phyloP scores from a whole-genome alignment of 2,888 invertebrate species.

The Dicranocentrus wangi region DNA sequence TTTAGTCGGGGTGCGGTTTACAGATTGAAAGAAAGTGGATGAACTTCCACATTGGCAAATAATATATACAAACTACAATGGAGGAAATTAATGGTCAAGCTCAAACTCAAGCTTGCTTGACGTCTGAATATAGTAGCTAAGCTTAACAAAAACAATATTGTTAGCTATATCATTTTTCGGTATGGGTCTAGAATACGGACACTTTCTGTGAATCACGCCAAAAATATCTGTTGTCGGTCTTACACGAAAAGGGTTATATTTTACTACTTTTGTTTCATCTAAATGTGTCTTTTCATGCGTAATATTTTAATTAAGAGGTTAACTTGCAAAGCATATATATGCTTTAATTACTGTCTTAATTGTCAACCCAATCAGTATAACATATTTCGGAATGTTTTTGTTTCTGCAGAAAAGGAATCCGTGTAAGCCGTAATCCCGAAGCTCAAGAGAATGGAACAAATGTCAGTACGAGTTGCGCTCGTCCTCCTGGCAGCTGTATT shows the following conservation, averaged over 20 bases:
- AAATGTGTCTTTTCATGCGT: background rate
- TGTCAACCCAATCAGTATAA: background rate
- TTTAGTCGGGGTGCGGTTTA: no score
- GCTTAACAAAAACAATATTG: background rate
- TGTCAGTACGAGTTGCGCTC: constrained; percentile 63
- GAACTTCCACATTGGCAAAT: no score
- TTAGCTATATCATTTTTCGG: background rate
- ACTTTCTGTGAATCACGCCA: background rate
- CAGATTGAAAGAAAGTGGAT: no score
- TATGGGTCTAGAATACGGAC: background rate
- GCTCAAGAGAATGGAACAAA: constrained; percentile 61
- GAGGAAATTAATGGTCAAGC: background rate
- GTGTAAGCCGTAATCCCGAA: background rate
- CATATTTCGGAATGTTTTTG: background rate
- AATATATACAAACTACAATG: no score
- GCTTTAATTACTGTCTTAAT: background rate
- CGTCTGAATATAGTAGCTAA: no score
- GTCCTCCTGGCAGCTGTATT: constrained; percentile 65
- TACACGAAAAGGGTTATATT: background rate
- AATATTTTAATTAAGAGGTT: background rate
- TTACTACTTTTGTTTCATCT: background rate
- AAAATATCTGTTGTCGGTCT: background rate
- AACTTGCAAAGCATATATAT: background rate
- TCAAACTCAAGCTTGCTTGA: no score
- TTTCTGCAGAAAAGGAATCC: background rate